These are phyloP conservation scores for Psittacula derbiana DNA, from an alignment of 2,797 vertebrate genomes.

Conservation along the genomic window DNA sequence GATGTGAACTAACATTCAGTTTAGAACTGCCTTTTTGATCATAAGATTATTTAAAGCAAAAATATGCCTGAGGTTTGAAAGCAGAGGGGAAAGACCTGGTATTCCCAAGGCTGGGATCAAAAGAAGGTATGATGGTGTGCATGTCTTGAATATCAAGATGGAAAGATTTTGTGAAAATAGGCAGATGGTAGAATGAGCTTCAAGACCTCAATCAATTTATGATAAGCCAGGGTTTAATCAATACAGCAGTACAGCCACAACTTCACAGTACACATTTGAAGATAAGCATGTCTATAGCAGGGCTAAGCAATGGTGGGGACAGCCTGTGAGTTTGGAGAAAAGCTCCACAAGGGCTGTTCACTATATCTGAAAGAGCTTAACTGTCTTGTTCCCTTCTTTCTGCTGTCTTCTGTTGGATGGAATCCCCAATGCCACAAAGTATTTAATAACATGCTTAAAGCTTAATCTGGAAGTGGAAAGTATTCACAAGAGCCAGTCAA, in stretches of 20 bases:
- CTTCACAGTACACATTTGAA: not conserved
- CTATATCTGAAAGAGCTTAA: not conserved
- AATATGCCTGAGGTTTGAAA: not conserved
- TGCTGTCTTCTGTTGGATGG: conserved; percentile 26
- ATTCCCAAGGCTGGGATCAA: not conserved
- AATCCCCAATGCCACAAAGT: not conserved
- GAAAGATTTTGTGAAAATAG: not conserved
- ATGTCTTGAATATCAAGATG: not conserved
- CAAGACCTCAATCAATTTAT: not conserved
- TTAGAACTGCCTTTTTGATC: not conserved
- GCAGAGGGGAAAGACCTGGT: not conserved
- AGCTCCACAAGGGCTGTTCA: not conserved
- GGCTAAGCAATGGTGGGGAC: not conserved
- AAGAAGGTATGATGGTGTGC: not conserved
- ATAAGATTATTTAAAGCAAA: not conserved
- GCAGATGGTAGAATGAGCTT: not conserved
- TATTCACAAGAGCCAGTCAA: not conserved
- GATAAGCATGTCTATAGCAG: not conserved
- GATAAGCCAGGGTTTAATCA: not conserved
- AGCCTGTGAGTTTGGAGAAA: not conserved
- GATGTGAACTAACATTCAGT: not conserved
- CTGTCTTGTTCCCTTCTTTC: not conserved
- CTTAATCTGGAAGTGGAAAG: conserved; percentile 36
- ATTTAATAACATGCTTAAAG: conserved; percentile 23
- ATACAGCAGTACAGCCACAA: not conserved